Evolutionary conservation across 2,113 vertebrate species (phyloP).

Genomic region (Uria lomvia): DNA sequence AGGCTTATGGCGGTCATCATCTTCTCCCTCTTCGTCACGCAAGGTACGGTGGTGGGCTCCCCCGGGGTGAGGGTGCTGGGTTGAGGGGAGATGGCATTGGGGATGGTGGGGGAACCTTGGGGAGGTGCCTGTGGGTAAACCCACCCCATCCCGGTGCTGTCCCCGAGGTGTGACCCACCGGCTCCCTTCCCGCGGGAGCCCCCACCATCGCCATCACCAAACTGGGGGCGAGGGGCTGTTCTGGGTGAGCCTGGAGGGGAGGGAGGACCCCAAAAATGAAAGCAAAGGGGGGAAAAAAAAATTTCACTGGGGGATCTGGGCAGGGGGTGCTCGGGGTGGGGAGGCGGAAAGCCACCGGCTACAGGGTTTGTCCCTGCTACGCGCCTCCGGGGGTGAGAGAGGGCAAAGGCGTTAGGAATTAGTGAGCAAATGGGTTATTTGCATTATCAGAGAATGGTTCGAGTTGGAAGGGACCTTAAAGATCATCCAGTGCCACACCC

Average conservation of each 20-base stretch:
- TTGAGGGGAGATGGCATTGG: not conserved
- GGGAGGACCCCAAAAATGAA: not conserved
- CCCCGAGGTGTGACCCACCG: rapidly evolving
- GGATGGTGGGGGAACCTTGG: not conserved
- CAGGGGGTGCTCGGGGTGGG: not conserved
- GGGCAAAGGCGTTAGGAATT: rapidly evolving
- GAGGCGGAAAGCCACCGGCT: rapidly evolving
- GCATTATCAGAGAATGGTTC: too few relatives aligned
- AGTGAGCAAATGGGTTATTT: not conserved
- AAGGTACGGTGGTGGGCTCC: not conserved
- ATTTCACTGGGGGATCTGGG: rapidly evolving
- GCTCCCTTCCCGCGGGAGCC: rapidly evolving
- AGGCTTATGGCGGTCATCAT: rapidly evolving
- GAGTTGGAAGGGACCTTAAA: too few relatives aligned
- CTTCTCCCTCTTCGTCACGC: not conserved
- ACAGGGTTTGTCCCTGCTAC: rapidly evolving
- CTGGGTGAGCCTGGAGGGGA: rapidly evolving
- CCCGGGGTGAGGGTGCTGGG: not conserved
- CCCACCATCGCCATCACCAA: too few relatives aligned
- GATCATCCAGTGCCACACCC: too few relatives aligned
- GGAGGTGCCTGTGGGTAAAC: not conserved
- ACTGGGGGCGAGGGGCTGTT: not conserved
- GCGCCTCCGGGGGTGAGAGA: rapidly evolving
- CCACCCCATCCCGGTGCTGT: rapidly evolving
- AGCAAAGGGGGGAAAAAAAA: not conserved